A percentile compares a stretch with the other conserved stretches of the same genome.
phyloP scores from a whole-genome alignment of 2,113 vertebrate genomes.

The Lagopus leucura region DNA sequence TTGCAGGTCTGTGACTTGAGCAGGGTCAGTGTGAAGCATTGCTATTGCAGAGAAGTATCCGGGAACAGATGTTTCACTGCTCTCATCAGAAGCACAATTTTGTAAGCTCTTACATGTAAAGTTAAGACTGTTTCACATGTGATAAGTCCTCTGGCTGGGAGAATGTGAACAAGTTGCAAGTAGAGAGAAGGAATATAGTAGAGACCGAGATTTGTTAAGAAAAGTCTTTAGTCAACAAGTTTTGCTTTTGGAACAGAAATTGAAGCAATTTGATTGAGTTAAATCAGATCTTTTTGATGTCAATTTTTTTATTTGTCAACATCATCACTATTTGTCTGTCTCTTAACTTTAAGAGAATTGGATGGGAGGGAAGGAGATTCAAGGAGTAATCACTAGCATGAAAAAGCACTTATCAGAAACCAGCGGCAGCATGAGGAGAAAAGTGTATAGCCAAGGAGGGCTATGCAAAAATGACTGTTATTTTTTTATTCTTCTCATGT shows the following conservation, averaged over 20 bases:
- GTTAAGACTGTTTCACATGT: not conserved
- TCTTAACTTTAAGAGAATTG: not conserved
- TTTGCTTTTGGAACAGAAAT: not conserved
- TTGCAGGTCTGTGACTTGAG: not conserved
- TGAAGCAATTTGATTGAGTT: not conserved
- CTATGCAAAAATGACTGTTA: not conserved
- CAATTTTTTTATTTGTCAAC: not conserved
- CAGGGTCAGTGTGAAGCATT: not conserved
- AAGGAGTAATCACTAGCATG: not conserved
- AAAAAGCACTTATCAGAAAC: fast-evolving
- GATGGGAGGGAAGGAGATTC: not conserved
- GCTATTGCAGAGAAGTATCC: not conserved
- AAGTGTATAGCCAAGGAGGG: not conserved
- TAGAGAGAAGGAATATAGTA: not conserved
- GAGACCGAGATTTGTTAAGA: not conserved
- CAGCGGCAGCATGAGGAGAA: fast-evolving
- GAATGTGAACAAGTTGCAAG: not conserved
- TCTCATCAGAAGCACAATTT: not conserved
- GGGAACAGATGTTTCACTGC: not conserved
- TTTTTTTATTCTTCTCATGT: not conserved
- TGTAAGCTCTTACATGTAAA: not conserved
- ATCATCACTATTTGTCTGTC: not conserved
- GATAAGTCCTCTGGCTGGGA: not conserved
- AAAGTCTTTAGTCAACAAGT: not conserved
- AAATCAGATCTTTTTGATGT: not conserved